Evolutionary conservation across 1,140 invertebrate genomes (phyloP), one percentile per base, ranked within the genome.

Genomic region (Lanistes nyassanus): DNA sequence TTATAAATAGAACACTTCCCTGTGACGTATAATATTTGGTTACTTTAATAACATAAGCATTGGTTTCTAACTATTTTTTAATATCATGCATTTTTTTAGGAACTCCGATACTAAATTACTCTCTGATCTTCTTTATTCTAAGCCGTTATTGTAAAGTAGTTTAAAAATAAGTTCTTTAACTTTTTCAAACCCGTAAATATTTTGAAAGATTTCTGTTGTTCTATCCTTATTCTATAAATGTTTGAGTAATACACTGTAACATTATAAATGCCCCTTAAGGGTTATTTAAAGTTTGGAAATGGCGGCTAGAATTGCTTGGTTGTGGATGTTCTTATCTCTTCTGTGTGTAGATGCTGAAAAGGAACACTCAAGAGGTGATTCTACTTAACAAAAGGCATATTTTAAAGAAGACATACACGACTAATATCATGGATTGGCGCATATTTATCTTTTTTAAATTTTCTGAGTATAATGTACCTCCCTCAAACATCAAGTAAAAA

Each of bases 281-380:
- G 56, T 3, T 7, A 26, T 68, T 19, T 58, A 29, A 42, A 39
- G 73, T 62, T 67, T 74, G 29, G 75, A 70, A 68, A 78, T 78
- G 77, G 77, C 73, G 56, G 74, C 69, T 29, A 26, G 31, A 9
- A 36, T 62, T 26, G 26, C 64, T 34, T 23, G 66, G 34, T 23
- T 74, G 23, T 67, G 56, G 47, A 42, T 67, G 19, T 23, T 70
- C 16, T 73, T 65, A 56, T 29, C 53, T 29, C 42, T 62, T 75
- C 21, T 75, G 34, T 71, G 74, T 23, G 64, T 72, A 39, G 67
- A 74, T 23, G 39, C 60, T 23, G 75, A 66, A 23, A 81, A 81
- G 74, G 76, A 80, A 47, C 70, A 78, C 31, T 76, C 80, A 7
- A 78, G 80, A 80, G 79, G 81, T 82, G 53, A 60, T 47, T 6